Conservation (phyloP, 2,888 invertebrate genomes). For the Parthenolecanium corni region DNA sequence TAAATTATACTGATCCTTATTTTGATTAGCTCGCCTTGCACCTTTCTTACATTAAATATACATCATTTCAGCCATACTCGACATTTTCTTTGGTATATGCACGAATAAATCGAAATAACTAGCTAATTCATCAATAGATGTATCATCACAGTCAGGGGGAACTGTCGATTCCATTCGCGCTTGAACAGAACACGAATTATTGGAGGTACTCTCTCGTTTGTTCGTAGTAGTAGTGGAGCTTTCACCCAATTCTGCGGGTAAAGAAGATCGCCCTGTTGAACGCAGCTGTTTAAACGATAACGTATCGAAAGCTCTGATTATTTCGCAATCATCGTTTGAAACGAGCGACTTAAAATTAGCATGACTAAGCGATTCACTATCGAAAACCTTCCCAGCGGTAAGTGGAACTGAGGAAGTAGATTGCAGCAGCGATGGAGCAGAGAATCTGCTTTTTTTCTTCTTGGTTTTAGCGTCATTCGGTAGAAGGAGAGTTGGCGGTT, state of each 20-base stretch:
- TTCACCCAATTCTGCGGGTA: not conserved
- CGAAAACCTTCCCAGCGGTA: slow-evolving; percentile 3
- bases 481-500: slow-evolving; percentile 13
- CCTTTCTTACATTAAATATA: slow-evolving; percentile 56
- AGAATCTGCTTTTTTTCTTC: not conserved
- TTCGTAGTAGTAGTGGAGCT: not conserved
- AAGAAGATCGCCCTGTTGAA: not conserved
- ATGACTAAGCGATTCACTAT: slow-evolving; percentile 11
- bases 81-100: slow-evolving; percentile 96
- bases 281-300: slow-evolving; percentile 15
- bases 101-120: slow-evolving; percentile 92
- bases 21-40: not conserved
- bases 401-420: not conserved
- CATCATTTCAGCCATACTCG: slow-evolving; percentile 97
- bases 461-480: not conserved
- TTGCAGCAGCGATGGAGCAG: not conserved
- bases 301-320: slow-evolving; percentile 18
- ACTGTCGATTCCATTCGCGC: slow-evolving; percentile 17
- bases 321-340: slow-evolving; percentile 1
- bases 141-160: slow-evolving; percentile 46
- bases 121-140: slow-evolving; percentile 86
- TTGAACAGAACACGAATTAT: slow-evolving; percentile 22
- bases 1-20: not conserved
- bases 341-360: slow-evolving; percentile 16
- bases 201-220: slow-evolving; percentile 16